Evolutionary conservation across 2,888 invertebrate species (phyloP).

Genomic region (Blastobasis adustella): DNA sequence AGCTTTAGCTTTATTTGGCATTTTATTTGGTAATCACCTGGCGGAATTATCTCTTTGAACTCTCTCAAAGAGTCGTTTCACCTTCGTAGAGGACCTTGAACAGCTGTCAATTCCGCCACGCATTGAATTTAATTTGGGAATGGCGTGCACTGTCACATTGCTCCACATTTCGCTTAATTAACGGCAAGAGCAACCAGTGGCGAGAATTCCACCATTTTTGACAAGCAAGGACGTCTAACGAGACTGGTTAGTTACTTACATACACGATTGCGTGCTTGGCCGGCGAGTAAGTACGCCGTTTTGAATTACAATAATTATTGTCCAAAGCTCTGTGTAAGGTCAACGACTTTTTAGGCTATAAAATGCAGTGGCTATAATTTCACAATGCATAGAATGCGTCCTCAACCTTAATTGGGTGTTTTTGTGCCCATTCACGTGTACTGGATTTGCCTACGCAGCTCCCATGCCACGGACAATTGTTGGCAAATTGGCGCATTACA

Average conservation of each 20-base stretch:
- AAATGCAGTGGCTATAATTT: conserved; percentile 26
- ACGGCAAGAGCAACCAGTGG: background rate
- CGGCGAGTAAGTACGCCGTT: conserved; percentile 22
- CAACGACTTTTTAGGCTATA: conserved; percentile 32
- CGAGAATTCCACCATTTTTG: no score
- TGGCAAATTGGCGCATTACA: conserved; percentile 26
- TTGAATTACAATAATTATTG: conserved; percentile 38
- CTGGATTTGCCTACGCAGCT: conserved; percentile 18
- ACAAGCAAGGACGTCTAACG: conserved; percentile 5
- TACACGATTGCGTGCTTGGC: conserved; percentile 7
- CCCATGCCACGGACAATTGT: conserved; percentile 23
- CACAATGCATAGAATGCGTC: conserved; percentile 28
- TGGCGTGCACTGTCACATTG: background rate
- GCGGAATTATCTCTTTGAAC: background rate
- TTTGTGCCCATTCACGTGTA: conserved; percentile 1
- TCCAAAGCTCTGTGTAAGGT: conserved; percentile 31
- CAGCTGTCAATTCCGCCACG: background rate
- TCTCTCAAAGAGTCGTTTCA: no score
- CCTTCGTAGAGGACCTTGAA: no score
- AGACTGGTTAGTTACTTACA: conserved; percentile 3
- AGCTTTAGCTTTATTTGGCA: no score
- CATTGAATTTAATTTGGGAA: background rate
- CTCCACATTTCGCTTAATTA: background rate
- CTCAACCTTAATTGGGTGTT: conserved; percentile 46
- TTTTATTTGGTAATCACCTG: background rate